These are phyloP conservation scores for Clusia tigrina DNA, from an alignment of 2,888 invertebrate species.

Conservation along the genomic window DNA sequence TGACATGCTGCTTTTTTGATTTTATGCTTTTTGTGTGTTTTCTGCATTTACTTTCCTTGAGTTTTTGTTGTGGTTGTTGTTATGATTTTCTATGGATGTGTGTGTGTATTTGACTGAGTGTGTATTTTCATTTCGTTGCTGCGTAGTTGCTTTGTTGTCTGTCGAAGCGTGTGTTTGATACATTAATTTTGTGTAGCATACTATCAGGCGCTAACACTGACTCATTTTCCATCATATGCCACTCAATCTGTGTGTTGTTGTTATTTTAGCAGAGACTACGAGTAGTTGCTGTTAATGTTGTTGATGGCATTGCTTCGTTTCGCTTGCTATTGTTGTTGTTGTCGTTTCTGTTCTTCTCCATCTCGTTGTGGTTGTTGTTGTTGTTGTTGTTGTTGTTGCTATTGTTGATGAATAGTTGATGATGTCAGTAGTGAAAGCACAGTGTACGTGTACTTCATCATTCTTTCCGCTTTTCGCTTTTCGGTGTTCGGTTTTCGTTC, in stretches of 20 bases:
- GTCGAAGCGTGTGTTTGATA: constrained; percentile 25
- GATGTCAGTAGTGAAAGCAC: constrained; percentile 15
- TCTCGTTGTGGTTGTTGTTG: not conserved
- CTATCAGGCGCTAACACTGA: constrained; percentile 13
- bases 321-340: constrained; percentile 10
- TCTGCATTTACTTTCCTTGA: not conserved
- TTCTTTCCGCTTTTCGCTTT: not conserved
- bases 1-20: constrained; percentile 40
- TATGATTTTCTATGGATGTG: not conserved
- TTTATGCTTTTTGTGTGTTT: constrained; percentile 3
- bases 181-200: constrained; percentile 29
- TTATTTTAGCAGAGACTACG: not conserved
- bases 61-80: no score
- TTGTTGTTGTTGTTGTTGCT: constrained; percentile 8
- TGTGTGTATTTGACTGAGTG: constrained; percentile 7
- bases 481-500: not conserved
- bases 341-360: not conserved
- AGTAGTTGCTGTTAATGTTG: constrained; percentile 9
- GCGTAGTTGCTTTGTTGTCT: constrained; percentile 38
- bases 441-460: not conserved
- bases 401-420: constrained; percentile 11
- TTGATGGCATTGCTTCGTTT: not conserved
- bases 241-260: constrained; percentile 7
- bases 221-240: constrained; percentile 16
- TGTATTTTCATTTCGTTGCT: not conserved